These are phyloP conservation scores for Lasioglossum lativentre DNA, from an alignment of 2,888 invertebrate genomes.

Conservation along the genomic window DNA sequence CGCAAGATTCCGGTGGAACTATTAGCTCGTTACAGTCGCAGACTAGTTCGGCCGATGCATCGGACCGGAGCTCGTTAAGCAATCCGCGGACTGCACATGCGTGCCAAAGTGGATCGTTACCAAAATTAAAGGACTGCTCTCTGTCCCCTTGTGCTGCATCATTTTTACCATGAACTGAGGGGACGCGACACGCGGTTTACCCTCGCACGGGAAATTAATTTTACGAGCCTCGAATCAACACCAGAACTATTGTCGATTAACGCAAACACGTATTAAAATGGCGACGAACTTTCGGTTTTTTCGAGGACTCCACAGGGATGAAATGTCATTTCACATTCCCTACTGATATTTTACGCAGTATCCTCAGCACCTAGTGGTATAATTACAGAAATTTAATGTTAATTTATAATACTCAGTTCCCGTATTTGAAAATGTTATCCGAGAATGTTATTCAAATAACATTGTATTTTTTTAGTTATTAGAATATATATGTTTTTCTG, in stretches of 20 bases:
- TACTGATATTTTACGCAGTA: neutral
- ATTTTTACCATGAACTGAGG: slow-evolving; percentile 32
- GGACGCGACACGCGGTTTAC: neutral
- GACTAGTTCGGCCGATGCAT: slow-evolving; percentile 56
- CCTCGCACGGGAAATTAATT: neutral
- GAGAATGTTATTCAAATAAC: too few relatives aligned
- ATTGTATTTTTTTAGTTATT: too few relatives aligned
- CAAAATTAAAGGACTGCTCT: slow-evolving; percentile 60
- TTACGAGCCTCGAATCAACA: neutral
- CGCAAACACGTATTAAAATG: neutral
- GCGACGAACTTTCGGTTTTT: neutral
- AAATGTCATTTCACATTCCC: neutral
- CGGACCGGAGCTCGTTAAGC: slow-evolving; percentile 60
- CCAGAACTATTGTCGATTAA: slow-evolving; percentile 6
- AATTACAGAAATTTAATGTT: neutral
- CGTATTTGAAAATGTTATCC: too few relatives aligned
- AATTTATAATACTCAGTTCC: too few relatives aligned
- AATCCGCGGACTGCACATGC: slow-evolving; percentile 56
- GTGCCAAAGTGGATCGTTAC: slow-evolving; percentile 63
- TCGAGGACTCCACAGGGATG: neutral
- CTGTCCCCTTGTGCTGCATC: slow-evolving; percentile 30
- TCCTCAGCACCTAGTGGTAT: neutral
- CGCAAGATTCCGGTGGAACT: slow-evolving; percentile 21
- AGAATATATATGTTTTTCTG: too few relatives aligned
- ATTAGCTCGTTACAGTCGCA: slow-evolving; percentile 52